These are phyloP conservation scores for Sebastes iracundus DNA, from an alignment of 2,797 vertebrate genomes.

Conservation along the genomic window DNA sequence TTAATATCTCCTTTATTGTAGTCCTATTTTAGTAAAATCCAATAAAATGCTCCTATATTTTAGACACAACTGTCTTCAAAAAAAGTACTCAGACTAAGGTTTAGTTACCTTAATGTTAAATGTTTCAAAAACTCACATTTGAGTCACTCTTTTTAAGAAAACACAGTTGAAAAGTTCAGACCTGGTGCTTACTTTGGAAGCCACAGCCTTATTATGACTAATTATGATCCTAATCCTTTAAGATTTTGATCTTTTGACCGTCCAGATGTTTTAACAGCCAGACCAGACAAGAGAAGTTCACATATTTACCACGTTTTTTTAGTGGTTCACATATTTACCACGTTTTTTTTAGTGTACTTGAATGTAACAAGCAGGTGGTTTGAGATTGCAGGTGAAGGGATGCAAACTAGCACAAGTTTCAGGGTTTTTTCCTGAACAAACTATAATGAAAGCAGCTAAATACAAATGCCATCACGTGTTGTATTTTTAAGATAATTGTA, in stretches of 20 bases:
- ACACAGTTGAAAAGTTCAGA: conserved; percentile 2
- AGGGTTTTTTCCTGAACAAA: background rate
- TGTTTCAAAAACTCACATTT: conserved; percentile 4
- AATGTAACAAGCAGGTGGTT: background rate
- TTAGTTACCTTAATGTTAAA: background rate
- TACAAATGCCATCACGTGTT: background rate
- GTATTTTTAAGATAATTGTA: background rate
- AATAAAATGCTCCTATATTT: background rate
- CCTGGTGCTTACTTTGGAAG: conserved; percentile 3
- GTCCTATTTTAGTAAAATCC: too few relatives aligned
- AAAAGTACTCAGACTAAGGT: background rate
- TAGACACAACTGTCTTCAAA: background rate
- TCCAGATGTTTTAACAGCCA: conserved; percentile 8
- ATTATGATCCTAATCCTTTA: background rate
- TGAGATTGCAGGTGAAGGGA: background rate
- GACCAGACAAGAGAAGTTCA: background rate
- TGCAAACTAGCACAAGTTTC: background rate
- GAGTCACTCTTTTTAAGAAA: background rate
- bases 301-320: background rate
- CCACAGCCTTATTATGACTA: conserved; percentile 14
- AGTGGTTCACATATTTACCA: background rate
- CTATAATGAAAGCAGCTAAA: background rate
- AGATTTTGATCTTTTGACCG: conserved; percentile 11
- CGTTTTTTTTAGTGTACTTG: background rate
- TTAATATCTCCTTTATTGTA: background rate